These are phyloP conservation scores for Drosophila persimilis DNA, from an alignment of 1,140 invertebrate species.

Conservation along the genomic window DNA sequence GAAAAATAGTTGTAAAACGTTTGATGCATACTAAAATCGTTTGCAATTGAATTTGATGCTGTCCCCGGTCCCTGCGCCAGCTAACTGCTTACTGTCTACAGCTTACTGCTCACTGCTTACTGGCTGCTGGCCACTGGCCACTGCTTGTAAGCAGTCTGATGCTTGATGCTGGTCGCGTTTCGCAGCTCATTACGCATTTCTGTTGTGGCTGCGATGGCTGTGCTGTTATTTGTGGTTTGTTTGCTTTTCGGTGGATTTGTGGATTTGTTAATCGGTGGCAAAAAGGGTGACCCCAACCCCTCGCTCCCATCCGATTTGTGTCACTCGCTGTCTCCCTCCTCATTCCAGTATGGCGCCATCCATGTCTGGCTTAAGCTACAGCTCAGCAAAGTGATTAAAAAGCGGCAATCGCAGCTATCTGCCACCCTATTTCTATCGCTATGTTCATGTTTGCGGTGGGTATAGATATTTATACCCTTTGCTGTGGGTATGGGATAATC, in stretches of 20 bases:
- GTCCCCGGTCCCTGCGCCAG: background rate
- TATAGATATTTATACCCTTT: no score
- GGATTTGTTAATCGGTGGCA: slow-evolving; percentile 29
- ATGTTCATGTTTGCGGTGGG: no score
- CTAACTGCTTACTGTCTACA: no score
- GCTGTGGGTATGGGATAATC: no score
- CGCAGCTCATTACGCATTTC: slow-evolving; percentile 67
- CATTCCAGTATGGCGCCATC: no score
- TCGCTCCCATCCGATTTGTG: slow-evolving; percentile 5
- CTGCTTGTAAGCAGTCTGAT: slow-evolving; percentile 11
- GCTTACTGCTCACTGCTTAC: no score
- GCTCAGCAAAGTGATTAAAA: no score
- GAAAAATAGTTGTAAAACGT: slow-evolving; percentile 81
- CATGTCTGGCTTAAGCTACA: no score
- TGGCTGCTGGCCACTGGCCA: no score
- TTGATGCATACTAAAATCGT: slow-evolving; percentile 76
- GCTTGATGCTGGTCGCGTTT: slow-evolving; percentile 52
- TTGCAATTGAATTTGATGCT: slow-evolving; percentile 71
- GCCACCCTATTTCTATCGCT: no score
- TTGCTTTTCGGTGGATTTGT: slow-evolving; percentile 21
- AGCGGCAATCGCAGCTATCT: no score
- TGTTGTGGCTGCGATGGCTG: background rate
- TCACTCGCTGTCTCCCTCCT: background rate
- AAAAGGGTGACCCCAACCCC: slow-evolving; percentile 12
- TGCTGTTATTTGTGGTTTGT: slow-evolving; percentile 22